Evolutionary conservation across 2,113 vertebrate genomes (phyloP).

Genomic region (Cyanoramphus novaezelandiae): DNA sequence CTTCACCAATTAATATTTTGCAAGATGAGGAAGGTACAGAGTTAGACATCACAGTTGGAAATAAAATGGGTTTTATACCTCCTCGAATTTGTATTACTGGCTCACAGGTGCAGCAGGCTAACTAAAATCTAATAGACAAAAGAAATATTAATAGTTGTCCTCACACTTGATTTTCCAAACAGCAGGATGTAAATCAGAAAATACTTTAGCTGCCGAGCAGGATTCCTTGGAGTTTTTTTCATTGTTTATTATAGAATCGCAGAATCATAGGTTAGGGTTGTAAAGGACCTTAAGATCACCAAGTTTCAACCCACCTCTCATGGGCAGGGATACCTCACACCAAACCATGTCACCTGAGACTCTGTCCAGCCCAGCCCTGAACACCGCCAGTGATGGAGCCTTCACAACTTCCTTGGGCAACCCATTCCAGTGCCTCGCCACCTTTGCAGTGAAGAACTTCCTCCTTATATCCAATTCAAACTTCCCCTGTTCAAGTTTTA

Average conservation of each 20-base stretch:
- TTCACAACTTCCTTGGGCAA: no score
- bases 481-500: background rate
- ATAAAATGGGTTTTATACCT: background rate
- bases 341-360: no score
- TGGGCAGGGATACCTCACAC: no score
- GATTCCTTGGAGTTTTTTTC: background rate
- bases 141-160: background rate
- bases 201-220: background rate
- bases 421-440: no score
- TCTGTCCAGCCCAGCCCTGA: no score
- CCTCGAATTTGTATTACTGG: accelerated
- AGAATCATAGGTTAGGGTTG: background rate
- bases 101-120: background rate
- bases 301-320: background rate
- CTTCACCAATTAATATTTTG: background rate
- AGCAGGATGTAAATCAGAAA: background rate
- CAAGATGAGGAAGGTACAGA: background rate
- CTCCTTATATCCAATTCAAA: background rate
- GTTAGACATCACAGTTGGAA: background rate
- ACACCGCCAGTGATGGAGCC: no score
- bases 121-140: background rate
- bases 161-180: background rate
- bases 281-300: background rate
- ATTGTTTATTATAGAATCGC: background rate
- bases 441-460: background rate